A percentile compares a stretch with the other conserved stretches of the same genome.
Evolutionary conservation across 2,888 invertebrate genomes (phyloP).

Genomic region (Lapara coniferarum): DNA sequence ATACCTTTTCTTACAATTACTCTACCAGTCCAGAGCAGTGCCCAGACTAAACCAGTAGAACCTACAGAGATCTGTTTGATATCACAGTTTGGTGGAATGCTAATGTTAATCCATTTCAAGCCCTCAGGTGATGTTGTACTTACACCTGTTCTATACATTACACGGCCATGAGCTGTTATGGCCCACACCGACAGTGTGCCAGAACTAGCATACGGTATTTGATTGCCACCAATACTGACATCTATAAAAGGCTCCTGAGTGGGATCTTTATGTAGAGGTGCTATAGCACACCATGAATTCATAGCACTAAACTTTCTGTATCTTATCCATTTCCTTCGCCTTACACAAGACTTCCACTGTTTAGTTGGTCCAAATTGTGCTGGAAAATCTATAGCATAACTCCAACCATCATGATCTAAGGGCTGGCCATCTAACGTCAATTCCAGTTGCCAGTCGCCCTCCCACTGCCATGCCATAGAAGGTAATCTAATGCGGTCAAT

Average conservation of each 20-base stretch:
- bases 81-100: conserved; percentile 90
- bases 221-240: conserved; percentile 93
- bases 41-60: conserved; percentile 94
- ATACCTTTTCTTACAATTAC: conserved; percentile 92
- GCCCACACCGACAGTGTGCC: conserved; percentile 95
- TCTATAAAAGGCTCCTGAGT: conserved; percentile 97
- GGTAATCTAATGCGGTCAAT: conserved; percentile 93
- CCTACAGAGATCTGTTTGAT: conserved; percentile 94
- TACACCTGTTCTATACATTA: conserved; percentile 93
- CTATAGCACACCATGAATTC: conserved; percentile 96
- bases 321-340: conserved; percentile 94
- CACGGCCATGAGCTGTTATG: conserved; percentile 94
- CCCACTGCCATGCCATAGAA: conserved; percentile 98
- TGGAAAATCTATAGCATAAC: conserved; percentile 96
- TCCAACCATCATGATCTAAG: conserved; percentile 96
- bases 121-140: conserved; percentile 94
- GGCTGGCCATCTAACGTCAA: conserved; percentile 93
- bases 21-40: conserved; percentile 91
- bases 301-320: conserved; percentile 94
- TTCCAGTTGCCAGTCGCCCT: conserved; percentile 96
- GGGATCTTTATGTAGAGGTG: conserved; percentile 93
- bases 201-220: conserved; percentile 89
- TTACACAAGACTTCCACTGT: conserved; percentile 95
- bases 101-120: conserved; percentile 91
- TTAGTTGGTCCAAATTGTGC: conserved; percentile 91